Evolutionary conservation across 2,113 vertebrate genomes (phyloP), one percentile per base, ranked within the genome.

Genomic region (Fulica atra): DNA sequence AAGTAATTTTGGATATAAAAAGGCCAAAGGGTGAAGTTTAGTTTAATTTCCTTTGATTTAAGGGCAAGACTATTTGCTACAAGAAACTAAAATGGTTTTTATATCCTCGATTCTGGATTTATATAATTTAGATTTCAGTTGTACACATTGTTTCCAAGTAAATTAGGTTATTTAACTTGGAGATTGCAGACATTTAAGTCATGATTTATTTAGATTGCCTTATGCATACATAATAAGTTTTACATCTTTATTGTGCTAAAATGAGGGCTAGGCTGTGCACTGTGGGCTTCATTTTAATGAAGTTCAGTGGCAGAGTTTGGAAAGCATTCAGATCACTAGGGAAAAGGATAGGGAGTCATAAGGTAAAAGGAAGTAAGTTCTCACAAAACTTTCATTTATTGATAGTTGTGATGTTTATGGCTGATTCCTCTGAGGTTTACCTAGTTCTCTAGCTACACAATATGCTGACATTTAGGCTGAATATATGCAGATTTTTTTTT

Each of bases 151-250:
- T 92, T 96, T 81, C 51, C 33, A 87, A 96, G 81, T 81, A 79
- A 91, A 84, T 93, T 96, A 81, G 35, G 42, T 92, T 96, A 90
- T 88, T 96, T 96, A 92, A 89, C 76, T 92, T 77, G 70, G 66
- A 89, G 60, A 93, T 60, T 59, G 57, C 7, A 96, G 77, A 73
- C 51, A 90, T 89, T 95, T 76, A 95, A 90, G 26, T 89, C 13
- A 90, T 88, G 21, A 89, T 97, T 97, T 95, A 92, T 93, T 93
- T 93, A 96, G 82, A 88, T 77, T 91, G 68, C 40, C 20, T 48
- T 93, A 90, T 93, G 81, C 76, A 94, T 95, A 36, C 26, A 73
- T 17, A 77, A 83, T 96, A 73, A 56, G 53, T 65, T 85, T 92
- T 96, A 91, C 65, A 78, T 87, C 61, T 84, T 94, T 95, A 77